phyloP scores from a whole-genome alignment of 1,140 invertebrate genomes.

The Lepidurus couesii region DNA sequence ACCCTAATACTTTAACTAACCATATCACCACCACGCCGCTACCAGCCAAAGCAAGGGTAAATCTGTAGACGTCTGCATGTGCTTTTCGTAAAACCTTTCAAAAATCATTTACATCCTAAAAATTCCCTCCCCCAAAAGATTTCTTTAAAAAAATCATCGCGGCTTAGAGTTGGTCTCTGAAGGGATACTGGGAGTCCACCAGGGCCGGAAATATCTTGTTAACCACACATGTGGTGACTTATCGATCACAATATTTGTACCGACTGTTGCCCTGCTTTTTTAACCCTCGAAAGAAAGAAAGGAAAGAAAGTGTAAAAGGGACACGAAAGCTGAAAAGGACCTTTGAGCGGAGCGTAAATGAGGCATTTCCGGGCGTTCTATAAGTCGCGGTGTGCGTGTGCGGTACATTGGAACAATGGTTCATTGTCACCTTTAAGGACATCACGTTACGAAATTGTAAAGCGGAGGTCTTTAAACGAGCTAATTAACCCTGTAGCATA shows the following conservation, averaged over 20 bases:
- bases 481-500: constrained; percentile 19
- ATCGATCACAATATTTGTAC: constrained; percentile 16
- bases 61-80: not conserved
- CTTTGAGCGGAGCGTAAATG: not conserved
- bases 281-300: not conserved
- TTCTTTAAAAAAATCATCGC: not conserved
- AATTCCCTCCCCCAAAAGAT: not conserved
- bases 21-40: not conserved
- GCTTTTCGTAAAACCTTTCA: not conserved
- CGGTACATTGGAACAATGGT: constrained; percentile 14
- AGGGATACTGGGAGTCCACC: not conserved
- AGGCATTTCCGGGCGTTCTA: not conserved
- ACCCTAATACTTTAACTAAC: constrained; percentile 22
- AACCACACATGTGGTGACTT: constrained; percentile 12
- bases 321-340: no score
- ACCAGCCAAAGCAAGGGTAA: not conserved
- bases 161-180: not conserved
- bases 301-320: not conserved
- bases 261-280: constrained; percentile 1
- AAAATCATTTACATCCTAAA: constrained; percentile 12
- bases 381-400: constrained; percentile 3
- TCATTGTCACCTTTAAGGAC: constrained; percentile 17
- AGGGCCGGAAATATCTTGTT: constrained; percentile 18
- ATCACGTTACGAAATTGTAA: constrained; percentile 6
- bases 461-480: not conserved